A percentile compares a stretch with the other conserved stretches of the same genome.
Evolutionary conservation across 2,888 invertebrate species (phyloP).

Genomic region (Drosophila subsilvestris): DNA sequence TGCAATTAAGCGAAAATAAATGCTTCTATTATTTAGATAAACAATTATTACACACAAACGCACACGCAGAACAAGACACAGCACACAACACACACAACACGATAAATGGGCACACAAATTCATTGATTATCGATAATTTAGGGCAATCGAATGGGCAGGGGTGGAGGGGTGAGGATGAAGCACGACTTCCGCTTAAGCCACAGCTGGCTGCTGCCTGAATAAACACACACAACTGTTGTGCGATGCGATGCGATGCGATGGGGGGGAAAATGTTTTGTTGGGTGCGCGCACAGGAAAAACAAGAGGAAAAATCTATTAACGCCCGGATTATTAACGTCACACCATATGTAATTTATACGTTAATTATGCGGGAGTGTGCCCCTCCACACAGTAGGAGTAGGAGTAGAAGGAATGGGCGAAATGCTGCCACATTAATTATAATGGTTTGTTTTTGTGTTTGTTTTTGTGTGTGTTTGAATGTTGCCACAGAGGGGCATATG

Average conservation of each 20-base stretch:
- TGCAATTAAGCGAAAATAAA: conserved; percentile 65
- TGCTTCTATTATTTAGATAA: conserved; percentile 64
- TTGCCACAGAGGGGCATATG: background rate
- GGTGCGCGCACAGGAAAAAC: conserved; percentile 40
- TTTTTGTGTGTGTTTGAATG: no score
- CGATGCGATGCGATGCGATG: no score
- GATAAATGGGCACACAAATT: conserved; percentile 69
- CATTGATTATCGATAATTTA: conserved; percentile 78
- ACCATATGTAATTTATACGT: conserved; percentile 77
- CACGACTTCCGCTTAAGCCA: conserved; percentile 19
- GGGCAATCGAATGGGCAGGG: conserved; percentile 13
- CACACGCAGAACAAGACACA: background rate
- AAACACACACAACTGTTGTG: conserved; percentile 51
- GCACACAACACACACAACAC: conserved; percentile 19
- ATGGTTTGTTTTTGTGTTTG: conserved; percentile 30
- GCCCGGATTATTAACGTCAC: conserved; percentile 79
- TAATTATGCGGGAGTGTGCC: conserved; percentile 63
- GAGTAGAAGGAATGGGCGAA: background rate
- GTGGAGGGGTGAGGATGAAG: background rate
- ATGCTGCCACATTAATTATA: conserved; percentile 59
- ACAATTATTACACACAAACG: conserved; percentile 42
- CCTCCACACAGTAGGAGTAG: background rate
- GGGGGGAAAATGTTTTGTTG: background rate
- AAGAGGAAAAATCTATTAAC: conserved; percentile 73
- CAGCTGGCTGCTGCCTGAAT: conserved; percentile 51